Percentiles rank a stretch among this genome's conserved stretches.
phyloP scores from a whole-genome alignment of 2,797 vertebrate species.

The Falco naumanni region DNA sequence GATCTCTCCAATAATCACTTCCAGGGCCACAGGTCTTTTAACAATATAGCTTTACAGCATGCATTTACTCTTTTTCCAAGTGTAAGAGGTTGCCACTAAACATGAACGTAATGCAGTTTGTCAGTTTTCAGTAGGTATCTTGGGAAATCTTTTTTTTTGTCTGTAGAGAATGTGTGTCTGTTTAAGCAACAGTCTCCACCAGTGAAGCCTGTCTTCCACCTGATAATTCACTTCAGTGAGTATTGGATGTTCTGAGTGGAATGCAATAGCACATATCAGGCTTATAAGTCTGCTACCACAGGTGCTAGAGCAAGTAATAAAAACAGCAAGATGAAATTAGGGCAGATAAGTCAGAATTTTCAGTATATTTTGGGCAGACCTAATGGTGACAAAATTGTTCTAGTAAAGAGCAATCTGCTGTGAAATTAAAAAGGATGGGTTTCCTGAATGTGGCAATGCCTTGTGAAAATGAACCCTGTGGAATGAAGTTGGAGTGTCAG shows the following conservation, averaged over 20 bases:
- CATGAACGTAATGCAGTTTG: not conserved
- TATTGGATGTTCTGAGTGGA: not conserved
- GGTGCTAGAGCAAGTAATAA: not conserved
- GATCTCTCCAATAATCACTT: not conserved
- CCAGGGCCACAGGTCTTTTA: not conserved
- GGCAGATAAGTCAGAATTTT: not conserved
- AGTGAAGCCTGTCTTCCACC: not conserved
- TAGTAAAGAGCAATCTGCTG: not conserved
- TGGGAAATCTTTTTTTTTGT: not conserved
- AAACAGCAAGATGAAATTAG: not conserved
- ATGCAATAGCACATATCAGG: not conserved
- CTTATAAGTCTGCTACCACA: not conserved
- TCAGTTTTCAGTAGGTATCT: not conserved
- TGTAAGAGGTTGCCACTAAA: not conserved
- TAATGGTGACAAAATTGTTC: not conserved
- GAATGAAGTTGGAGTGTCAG: not conserved
- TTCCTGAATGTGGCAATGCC: not conserved
- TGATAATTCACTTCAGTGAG: not conserved
- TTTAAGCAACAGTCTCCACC: not conserved
- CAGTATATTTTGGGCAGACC: not conserved
- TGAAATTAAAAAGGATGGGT: not conserved
- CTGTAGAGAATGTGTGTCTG: not conserved
- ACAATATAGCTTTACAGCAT: not conserved
- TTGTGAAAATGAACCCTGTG: not conserved
- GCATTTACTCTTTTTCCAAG: not conserved